A percentile compares a stretch with the other conserved stretches of the same genome.
Conservation (phyloP, 2,888 invertebrate genomes). For the Cephalotes varians region DNA sequence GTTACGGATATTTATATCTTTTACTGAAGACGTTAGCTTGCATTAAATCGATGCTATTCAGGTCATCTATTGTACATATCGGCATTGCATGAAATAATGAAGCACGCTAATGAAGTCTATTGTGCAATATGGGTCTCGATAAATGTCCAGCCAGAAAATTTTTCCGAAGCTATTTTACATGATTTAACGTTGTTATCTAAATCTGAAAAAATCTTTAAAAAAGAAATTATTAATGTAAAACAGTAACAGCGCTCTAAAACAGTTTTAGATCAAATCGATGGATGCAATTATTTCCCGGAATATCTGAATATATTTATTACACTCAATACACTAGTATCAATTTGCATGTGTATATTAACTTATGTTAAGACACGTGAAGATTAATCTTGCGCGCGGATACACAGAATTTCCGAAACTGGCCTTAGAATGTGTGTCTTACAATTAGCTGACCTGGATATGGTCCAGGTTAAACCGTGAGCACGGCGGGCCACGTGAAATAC, state of each 20-base stretch:
- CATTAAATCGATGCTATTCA: conserved; percentile 25
- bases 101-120: conserved; percentile 18
- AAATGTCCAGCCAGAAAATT: neutral
- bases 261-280: neutral
- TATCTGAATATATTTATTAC: neutral
- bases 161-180: neutral
- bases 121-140: neutral
- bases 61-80: neutral
- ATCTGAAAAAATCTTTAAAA: neutral
- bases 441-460: conserved; percentile 11
- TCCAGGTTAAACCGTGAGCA: conserved; percentile 27
- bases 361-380: neutral
- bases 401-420: neutral
- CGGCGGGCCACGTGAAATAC: conserved; percentile 25
- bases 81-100: conserved; percentile 29
- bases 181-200: neutral
- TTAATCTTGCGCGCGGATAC: conserved; percentile 24
- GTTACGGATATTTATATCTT: neutral
- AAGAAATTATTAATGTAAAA: neutral
- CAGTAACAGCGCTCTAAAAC: too few species aligned
- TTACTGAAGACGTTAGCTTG: neutral
- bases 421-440: conserved; percentile 12
- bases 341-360: neutral
- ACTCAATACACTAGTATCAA: neutral
- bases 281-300: neutral